These are phyloP conservation scores for Chinchilla lanigera DNA, from an alignment of 2,113 vertebrate species.

Conservation along the genomic window DNA sequence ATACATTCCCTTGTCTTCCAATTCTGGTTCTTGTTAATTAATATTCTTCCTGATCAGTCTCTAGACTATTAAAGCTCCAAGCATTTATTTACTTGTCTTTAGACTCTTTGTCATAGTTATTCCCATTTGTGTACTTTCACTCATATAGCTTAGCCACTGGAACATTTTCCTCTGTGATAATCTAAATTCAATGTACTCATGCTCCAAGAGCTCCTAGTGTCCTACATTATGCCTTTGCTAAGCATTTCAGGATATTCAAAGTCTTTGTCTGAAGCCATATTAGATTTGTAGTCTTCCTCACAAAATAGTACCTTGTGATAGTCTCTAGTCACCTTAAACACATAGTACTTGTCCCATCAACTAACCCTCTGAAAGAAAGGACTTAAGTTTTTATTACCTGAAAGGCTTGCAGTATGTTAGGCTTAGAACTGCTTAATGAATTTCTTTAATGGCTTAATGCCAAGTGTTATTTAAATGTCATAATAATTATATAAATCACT, in stretches of 20 bases:
- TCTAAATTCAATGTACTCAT: not conserved
- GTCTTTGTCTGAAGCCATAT: constrained; percentile 15
- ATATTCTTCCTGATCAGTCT: not conserved
- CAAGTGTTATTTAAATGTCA: constrained; percentile 20
- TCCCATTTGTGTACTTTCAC: not conserved
- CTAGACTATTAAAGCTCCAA: not conserved
- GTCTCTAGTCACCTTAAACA: not conserved
- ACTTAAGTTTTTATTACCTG: not conserved
- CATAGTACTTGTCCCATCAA: not conserved
- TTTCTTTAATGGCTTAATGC: constrained; percentile 4
- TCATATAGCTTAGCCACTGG: not conserved
- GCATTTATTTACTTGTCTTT: not conserved
- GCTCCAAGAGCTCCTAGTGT: not conserved
- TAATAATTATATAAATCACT: not conserved
- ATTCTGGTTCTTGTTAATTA: not conserved
- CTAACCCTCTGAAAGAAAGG: not conserved
- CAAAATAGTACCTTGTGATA: not conserved
- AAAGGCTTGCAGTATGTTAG: not conserved
- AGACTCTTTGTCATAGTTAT: not conserved
- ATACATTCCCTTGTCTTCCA: not conserved
- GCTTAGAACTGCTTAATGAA: not conserved
- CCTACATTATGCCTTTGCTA: not conserved
- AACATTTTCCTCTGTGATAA: not conserved
- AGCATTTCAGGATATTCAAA: not conserved
- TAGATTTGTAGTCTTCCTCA: not conserved